Evolutionary conservation across 2,888 invertebrate species (phyloP).

Genomic region (Lapara coniferarum): DNA sequence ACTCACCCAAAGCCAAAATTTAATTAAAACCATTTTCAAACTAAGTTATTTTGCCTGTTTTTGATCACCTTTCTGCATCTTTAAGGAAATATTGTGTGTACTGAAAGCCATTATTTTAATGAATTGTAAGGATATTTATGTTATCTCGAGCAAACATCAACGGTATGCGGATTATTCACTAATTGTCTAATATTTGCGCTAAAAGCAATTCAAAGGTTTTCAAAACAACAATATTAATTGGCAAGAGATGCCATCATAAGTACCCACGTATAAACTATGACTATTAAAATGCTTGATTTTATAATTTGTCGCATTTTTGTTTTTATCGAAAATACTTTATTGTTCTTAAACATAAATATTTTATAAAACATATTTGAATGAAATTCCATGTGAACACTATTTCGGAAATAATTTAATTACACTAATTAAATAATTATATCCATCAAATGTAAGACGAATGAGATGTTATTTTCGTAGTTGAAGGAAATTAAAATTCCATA

Average conservation of each 20-base stretch:
- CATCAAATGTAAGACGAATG: not conserved
- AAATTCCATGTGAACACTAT: not conserved
- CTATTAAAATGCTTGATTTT: not conserved
- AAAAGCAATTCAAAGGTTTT: not conserved
- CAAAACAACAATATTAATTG: too few relatives aligned
- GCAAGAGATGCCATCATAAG: not conserved
- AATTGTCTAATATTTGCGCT: not conserved
- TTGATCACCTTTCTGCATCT: not conserved
- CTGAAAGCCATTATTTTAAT: not conserved
- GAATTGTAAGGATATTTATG: not conserved
- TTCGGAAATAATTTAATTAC: not conserved
- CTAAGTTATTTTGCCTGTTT: not conserved
- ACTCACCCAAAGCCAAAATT: not conserved
- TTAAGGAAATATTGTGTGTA: not conserved
- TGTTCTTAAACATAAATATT: not conserved
- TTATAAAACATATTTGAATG: not conserved
- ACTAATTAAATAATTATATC: not conserved
- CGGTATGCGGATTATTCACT: not conserved
- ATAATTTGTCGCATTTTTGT: not conserved
- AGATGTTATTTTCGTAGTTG: not conserved
- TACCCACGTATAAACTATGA: not conserved
- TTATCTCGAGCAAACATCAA: not conserved
- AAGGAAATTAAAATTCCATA: conserved; percentile 26
- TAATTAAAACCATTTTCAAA: not conserved
- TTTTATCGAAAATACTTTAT: not conserved